phyloP scores from a whole-genome alignment of 37 sponge, comb jelly and placozoan genomes.

The Halichondria panicea region DNA sequence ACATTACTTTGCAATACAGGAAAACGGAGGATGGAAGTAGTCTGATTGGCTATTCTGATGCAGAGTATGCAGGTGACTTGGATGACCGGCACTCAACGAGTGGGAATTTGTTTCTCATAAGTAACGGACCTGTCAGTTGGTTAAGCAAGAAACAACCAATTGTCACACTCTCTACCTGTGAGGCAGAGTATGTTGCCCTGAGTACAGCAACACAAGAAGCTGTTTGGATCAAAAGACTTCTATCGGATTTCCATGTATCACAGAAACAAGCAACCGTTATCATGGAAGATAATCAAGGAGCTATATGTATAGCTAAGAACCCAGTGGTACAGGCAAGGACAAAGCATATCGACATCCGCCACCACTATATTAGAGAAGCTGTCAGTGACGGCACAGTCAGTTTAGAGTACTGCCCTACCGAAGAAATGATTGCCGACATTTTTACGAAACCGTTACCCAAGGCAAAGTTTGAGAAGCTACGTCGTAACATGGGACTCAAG shows the following conservation, averaged over 20 bases:
- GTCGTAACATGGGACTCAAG: too few species aligned
- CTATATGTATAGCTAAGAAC: conserved; percentile 36
- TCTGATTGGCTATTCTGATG: conserved; percentile 49
- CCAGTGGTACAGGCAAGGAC: conserved; percentile 14
- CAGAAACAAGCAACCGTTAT: conserved; percentile 1
- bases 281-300: conserved; percentile 57
- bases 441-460: conserved; percentile 41
- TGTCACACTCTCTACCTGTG: too few species aligned
- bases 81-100: conserved; percentile 58
- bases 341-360: conserved; percentile 51
- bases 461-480: conserved; percentile 19
- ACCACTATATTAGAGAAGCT: conserved; percentile 45
- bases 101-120: conserved; percentile 46
- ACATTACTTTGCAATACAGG: conserved; percentile 19
- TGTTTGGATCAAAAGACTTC: conserved; percentile 19
- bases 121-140: conserved; percentile 54
- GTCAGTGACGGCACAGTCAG: conserved; percentile 7
- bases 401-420: conserved; percentile 37
- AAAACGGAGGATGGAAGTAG: conserved; percentile 15
- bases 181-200: conserved; percentile 43
- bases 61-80: conserved; percentile 50
- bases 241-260: conserved; percentile 8
- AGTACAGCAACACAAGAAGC: conserved; percentile 31
- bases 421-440: conserved; percentile 44
- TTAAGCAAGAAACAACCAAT: conserved; percentile 43